These are phyloP conservation scores for Vireo griseus DNA, from an alignment of 2,797 vertebrate genomes.

Conservation along the genomic window DNA sequence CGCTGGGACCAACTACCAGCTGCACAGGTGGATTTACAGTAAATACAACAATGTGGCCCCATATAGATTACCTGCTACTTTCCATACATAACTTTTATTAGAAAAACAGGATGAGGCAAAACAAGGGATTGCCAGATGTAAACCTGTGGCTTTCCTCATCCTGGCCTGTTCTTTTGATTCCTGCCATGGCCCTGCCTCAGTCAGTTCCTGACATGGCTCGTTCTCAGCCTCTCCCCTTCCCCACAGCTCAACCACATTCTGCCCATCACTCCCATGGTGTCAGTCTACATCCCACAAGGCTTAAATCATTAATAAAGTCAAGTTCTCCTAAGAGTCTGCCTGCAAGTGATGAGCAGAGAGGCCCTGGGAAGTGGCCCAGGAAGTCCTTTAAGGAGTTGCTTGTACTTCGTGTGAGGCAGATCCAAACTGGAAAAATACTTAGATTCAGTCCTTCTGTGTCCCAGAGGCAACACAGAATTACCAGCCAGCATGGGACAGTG, in stretches of 20 bases:
- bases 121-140: background rate
- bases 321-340: background rate
- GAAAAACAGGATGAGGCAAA: background rate
- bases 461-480: background rate
- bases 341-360: accelerated
- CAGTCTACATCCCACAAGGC: background rate
- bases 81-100: background rate
- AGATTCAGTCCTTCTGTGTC: background rate
- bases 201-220: accelerated
- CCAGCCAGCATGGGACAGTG: background rate
- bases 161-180: background rate
- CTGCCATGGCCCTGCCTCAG: background rate
- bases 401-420: background rate
- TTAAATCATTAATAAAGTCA: background rate
- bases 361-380: background rate
- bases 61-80: background rate
- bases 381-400: background rate
- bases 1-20: background rate
- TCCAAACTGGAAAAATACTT: background rate
- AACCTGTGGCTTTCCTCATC: background rate
- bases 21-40: background rate
- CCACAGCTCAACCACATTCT: background rate
- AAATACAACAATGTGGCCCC: background rate
- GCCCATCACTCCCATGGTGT: background rate
- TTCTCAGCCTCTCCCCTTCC: background rate